These are phyloP conservation scores for Pelmatolapia mariae DNA, from an alignment of 2,113 vertebrate genomes.

Conservation along the genomic window DNA sequence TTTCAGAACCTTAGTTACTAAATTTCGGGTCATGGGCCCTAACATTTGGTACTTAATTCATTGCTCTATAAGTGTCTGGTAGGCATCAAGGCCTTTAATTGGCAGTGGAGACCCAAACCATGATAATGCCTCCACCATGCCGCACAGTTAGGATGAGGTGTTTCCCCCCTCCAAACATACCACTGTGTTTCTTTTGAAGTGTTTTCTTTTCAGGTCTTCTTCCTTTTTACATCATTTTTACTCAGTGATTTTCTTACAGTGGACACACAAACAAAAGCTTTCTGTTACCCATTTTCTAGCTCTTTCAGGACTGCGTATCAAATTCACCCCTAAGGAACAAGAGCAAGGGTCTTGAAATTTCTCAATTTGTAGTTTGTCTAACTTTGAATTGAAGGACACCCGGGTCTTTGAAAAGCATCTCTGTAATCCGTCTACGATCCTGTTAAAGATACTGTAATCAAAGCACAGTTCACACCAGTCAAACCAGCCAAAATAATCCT, in stretches of 20 bases:
- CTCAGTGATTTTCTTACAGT: background rate
- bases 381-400: background rate
- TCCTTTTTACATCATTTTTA: background rate
- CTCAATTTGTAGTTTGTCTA: background rate
- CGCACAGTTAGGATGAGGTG: background rate
- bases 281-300: background rate
- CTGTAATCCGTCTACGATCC: background rate
- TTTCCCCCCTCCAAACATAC: background rate
- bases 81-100: background rate
- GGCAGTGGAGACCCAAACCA: background rate
- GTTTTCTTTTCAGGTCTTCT: accelerated
- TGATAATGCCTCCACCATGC: background rate
- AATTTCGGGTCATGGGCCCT: background rate
- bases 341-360: background rate
- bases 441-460: background rate
- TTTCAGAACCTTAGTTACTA: background rate
- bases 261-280: background rate
- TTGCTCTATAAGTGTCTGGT: background rate
- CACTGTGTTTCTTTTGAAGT: background rate
- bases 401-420: background rate
- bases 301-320: background rate
- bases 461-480: background rate
- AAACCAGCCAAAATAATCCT: background rate
- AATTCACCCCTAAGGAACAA: background rate
- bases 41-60: background rate